A percentile compares a stretch with the other conserved stretches of the same genome.
phyloP scores from a whole-genome alignment of 2,797 vertebrate species.

The Silurus lanzhouensis region DNA sequence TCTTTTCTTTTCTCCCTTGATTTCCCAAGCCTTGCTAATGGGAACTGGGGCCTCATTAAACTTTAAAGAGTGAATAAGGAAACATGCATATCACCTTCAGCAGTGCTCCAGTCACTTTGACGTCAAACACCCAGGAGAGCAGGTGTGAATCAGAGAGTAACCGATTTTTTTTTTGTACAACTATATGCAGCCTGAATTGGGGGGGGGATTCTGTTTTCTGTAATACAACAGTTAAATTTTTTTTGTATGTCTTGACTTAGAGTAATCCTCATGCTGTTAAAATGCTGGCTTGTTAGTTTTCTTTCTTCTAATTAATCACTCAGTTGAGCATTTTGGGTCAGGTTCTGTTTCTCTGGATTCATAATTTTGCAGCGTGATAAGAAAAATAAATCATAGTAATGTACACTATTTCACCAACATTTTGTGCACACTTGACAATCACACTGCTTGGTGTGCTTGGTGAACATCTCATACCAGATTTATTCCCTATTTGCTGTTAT shows the following conservation, averaged over 20 bases:
- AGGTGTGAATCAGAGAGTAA: constrained; percentile 33
- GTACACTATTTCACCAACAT: background rate
- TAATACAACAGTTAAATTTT: background rate
- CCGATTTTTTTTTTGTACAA: background rate
- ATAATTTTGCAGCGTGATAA: background rate
- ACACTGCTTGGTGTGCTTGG: background rate
- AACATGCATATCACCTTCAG: constrained; percentile 52
- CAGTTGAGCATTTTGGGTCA: background rate
- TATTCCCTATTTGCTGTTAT: background rate
- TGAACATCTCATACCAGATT: background rate
- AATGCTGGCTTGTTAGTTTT: background rate
- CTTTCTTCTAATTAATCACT: background rate
- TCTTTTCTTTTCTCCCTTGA: constrained; percentile 25
- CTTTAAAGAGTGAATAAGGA: constrained; percentile 45
- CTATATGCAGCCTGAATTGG: background rate
- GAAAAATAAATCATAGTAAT: background rate
- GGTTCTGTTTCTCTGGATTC: background rate
- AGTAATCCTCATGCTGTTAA: background rate
- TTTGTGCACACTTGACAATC: background rate
- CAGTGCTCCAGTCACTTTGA: constrained; percentile 32
- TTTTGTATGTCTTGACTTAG: background rate
- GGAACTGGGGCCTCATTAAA: constrained; percentile 53
- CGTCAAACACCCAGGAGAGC: constrained; percentile 22
- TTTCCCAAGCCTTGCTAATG: constrained; percentile 39
- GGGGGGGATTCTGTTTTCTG: background rate